Evolutionary conservation across 2,113 vertebrate genomes (phyloP).

Genomic region (Tursiops truncatus): DNA sequence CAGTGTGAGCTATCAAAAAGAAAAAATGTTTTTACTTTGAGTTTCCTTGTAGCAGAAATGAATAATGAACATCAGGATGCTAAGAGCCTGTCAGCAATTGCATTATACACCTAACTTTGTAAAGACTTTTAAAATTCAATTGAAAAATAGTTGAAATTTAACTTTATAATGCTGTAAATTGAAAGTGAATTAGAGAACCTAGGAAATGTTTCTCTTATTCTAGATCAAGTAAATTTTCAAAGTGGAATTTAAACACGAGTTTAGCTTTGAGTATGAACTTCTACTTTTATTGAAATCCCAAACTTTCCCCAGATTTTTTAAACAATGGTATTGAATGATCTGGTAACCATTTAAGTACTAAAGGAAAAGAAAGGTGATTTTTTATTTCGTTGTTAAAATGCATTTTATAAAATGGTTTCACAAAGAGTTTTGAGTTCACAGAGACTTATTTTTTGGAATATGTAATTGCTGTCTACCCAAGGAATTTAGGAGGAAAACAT

Average conservation of each 20-base stretch:
- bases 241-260: neutral
- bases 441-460: neutral
- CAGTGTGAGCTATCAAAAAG: neutral
- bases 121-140: neutral
- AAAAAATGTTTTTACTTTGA: neutral
- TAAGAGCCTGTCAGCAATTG: neutral
- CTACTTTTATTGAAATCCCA: neutral
- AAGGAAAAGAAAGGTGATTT: neutral
- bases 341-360: neutral
- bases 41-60: neutral
- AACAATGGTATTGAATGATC: neutral
- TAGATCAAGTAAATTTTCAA: neutral
- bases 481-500: neutral
- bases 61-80: neutral
- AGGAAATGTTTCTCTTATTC: neutral
- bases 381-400: neutral
- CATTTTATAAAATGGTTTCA: neutral
- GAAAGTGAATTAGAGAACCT: neutral
- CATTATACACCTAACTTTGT: neutral
- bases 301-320: neutral
- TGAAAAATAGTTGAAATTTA: neutral
- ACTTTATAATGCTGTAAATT: conserved; percentile 23
- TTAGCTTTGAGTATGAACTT: neutral
- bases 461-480: neutral
- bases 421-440: neutral